Evolutionary conservation across 2,888 invertebrate genomes (phyloP).

Genomic region (Lasioglossum figueresi): DNA sequence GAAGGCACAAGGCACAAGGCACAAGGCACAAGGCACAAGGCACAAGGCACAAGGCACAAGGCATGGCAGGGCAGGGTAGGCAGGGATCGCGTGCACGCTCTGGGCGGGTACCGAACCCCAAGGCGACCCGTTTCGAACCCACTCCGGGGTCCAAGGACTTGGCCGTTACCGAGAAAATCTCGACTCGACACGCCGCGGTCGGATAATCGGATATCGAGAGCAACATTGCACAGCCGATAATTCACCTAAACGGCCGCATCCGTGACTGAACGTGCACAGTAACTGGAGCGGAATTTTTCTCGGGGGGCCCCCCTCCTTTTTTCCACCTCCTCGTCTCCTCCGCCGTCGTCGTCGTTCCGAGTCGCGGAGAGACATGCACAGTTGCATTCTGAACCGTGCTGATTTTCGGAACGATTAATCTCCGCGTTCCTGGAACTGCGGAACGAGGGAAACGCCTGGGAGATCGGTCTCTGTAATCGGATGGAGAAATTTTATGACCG

Average conservation of each 20-base stretch:
- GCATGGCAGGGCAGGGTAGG: not conserved
- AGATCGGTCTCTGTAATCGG: conserved; percentile 8
- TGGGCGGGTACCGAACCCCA: conserved; percentile 81
- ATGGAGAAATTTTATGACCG: not conserved
- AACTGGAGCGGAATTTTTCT: conserved; percentile 44
- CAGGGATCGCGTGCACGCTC: conserved; percentile 80
- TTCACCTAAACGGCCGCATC: conserved; percentile 53
- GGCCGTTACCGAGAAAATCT: conserved; percentile 81
- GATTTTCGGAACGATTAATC: conserved; percentile 9
- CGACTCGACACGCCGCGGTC: conserved; percentile 49
- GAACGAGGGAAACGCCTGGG: conserved; percentile 1
- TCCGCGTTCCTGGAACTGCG: conserved; percentile 1
- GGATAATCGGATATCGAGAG: conserved; percentile 52
- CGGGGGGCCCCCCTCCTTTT: not conserved
- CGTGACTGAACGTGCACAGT: conserved; percentile 44
- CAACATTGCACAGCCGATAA: conserved; percentile 47
- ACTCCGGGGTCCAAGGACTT: conserved; percentile 80
- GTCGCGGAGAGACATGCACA: conserved; percentile 8
- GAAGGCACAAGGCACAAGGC: not conserved
- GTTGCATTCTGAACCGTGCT: conserved; percentile 9
- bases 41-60: not conserved
- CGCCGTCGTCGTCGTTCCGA: not conserved
- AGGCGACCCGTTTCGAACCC: conserved; percentile 71
- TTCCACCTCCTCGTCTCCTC: not conserved
- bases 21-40: not conserved